Percentiles rank a stretch among this genome's conserved stretches.
Evolutionary conservation across 2,797 vertebrate genomes (phyloP).

Genomic region (Avahi laniger): DNA sequence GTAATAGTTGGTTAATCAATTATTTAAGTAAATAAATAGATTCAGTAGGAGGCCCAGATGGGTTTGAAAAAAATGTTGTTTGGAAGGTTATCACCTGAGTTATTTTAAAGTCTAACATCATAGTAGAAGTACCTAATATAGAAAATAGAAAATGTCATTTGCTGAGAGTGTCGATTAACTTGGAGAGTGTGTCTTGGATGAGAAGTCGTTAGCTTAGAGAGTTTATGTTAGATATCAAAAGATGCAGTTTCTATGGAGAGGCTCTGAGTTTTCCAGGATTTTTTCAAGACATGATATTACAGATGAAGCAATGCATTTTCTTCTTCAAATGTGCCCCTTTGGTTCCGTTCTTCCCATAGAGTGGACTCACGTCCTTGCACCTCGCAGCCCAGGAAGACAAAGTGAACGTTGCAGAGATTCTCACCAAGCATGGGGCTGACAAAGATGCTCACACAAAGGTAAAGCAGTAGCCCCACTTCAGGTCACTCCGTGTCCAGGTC

Average conservation of each 20-base stretch:
- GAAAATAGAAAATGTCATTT: background rate
- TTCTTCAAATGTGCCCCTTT: background rate
- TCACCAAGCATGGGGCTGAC: slow-evolving; percentile 90
- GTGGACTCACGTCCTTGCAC: slow-evolving; percentile 95
- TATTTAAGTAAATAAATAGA: slow-evolving; percentile 21
- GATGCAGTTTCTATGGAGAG: background rate
- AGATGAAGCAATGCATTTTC: background rate
- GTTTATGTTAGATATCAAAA: background rate
- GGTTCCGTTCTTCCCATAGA: slow-evolving; percentile 83
- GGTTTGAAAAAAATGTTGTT: background rate
- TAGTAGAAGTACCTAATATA: background rate
- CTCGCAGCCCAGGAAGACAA: slow-evolving; percentile 97
- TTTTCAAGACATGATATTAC: background rate
- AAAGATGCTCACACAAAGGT: slow-evolving; percentile 99
- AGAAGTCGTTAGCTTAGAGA: background rate
- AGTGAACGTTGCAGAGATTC: slow-evolving; percentile 92
- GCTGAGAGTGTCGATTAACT: background rate
- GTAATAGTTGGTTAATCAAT: background rate
- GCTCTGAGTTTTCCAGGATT: background rate
- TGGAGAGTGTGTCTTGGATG: background rate
- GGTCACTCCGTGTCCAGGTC: background rate
- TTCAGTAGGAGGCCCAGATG: background rate
- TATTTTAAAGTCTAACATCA: slow-evolving; percentile 9
- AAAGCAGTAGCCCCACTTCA: background rate
- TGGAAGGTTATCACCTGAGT: background rate